Evolutionary conservation across 2,888 invertebrate genomes (phyloP).

Genomic region (Camponotus fellah): DNA sequence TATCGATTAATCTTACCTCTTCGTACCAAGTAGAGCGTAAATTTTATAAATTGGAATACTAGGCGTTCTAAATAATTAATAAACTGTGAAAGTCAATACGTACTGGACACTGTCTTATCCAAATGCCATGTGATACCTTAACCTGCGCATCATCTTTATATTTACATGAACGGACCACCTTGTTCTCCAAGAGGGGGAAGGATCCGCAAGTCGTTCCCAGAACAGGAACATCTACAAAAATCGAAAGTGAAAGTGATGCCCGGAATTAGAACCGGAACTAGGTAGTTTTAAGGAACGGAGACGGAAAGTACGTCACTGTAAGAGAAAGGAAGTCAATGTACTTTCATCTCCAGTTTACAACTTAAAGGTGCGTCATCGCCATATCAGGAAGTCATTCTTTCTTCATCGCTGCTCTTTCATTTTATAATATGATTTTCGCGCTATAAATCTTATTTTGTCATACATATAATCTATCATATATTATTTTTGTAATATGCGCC

Average conservation of each 20-base stretch:
- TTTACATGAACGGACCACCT: conserved; percentile 74
- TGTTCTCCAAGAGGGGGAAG: conserved; percentile 56
- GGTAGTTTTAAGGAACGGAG: conserved; percentile 56
- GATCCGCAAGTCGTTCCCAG: conserved; percentile 72
- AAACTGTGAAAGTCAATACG: not conserved
- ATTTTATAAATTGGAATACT: not conserved
- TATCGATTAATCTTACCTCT: conserved; percentile 9
- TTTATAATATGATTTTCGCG: not conserved
- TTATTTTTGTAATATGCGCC: not conserved
- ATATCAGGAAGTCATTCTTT: not conserved
- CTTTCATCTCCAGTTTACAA: conserved; percentile 69
- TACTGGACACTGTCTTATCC: conserved; percentile 1
- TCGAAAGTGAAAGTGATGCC: conserved; percentile 85
- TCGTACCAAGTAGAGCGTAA: not conserved
- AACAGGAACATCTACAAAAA: conserved; percentile 74
- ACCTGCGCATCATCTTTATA: conserved; percentile 47
- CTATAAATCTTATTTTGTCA: not conserved
- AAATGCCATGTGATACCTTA: conserved; percentile 54
- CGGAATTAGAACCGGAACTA: conserved; percentile 82
- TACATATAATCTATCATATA: not conserved
- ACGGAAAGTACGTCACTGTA: conserved; percentile 51
- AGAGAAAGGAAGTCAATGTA: conserved; percentile 57
- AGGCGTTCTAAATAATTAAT: not conserved
- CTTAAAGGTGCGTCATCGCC: conserved; percentile 72
- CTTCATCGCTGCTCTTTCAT: not conserved